Percentiles rank a stretch among this genome's conserved stretches.
Conservation (phyloP, 1,140 invertebrate genomes). For the Babylonia areolata region DNA sequence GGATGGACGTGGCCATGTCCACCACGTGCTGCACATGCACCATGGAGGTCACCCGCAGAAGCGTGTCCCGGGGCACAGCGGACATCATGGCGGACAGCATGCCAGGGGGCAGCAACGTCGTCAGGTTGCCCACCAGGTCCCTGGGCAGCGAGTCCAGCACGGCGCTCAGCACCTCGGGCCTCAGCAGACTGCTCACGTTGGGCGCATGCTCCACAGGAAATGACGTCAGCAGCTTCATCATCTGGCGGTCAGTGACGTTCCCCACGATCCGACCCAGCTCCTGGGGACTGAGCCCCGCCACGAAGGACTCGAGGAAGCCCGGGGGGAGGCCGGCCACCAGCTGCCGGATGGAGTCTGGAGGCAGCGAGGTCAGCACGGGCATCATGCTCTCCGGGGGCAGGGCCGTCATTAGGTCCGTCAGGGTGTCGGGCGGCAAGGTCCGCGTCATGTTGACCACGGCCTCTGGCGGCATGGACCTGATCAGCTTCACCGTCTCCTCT, state of each 20-base stretch:
- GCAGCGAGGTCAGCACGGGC: background rate
- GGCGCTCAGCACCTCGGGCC: background rate
- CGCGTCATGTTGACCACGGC: conserved; percentile 3
- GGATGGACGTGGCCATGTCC: background rate
- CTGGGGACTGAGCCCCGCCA: background rate
- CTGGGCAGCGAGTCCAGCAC: background rate
- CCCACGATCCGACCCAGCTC: background rate
- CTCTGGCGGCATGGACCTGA: background rate
- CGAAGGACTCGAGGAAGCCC: background rate
- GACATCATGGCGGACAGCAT: background rate
- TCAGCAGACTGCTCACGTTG: background rate
- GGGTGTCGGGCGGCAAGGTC: background rate
- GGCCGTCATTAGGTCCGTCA: background rate
- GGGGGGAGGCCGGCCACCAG: background rate
- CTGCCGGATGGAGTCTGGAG: background rate
- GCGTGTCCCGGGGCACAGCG: background rate
- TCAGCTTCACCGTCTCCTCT: background rate
- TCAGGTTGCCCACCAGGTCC: background rate
- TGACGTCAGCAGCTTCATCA: background rate
- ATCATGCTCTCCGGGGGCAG: background rate
- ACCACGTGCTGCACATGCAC: background rate
- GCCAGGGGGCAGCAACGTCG: background rate
- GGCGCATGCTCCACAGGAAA: background rate
- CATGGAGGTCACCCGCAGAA: background rate
- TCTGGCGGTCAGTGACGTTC: background rate